These are phyloP conservation scores for Cebuella pygmaea DNA, from an alignment of 2,797 vertebrate species.

Conservation along the genomic window DNA sequence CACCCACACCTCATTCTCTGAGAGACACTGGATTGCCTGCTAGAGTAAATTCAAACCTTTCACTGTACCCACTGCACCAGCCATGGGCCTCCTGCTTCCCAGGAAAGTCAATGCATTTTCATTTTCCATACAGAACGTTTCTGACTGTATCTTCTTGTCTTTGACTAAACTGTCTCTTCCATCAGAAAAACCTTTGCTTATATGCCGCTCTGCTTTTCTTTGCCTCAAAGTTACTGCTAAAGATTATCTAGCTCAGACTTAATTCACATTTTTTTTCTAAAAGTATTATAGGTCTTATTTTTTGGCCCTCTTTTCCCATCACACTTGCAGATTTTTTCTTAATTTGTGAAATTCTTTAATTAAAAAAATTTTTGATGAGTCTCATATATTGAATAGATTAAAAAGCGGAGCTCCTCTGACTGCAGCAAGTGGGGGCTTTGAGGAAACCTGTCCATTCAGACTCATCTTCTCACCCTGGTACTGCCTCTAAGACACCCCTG, in stretches of 20 bases:
- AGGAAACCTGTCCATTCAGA: background rate
- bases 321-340: background rate
- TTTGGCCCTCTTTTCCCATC: background rate
- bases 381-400: background rate
- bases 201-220: background rate
- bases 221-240: background rate
- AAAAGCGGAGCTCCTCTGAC: background rate
- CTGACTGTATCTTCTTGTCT: background rate
- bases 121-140: background rate
- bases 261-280: background rate
- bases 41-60: background rate
- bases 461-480: background rate
- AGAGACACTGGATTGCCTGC: background rate
- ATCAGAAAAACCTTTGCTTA: background rate
- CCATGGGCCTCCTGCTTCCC: background rate
- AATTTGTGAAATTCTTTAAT: background rate
- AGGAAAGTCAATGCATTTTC: background rate
- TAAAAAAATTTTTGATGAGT: background rate
- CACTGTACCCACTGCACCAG: background rate
- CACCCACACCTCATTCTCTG: background rate
- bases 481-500: background rate
- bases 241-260: background rate
- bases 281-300: background rate
- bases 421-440: background rate
- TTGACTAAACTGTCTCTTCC: background rate